Base-by-base conservation (phyloP, 2,113 vertebrate genomes). In the Fulica atra region DNA sequence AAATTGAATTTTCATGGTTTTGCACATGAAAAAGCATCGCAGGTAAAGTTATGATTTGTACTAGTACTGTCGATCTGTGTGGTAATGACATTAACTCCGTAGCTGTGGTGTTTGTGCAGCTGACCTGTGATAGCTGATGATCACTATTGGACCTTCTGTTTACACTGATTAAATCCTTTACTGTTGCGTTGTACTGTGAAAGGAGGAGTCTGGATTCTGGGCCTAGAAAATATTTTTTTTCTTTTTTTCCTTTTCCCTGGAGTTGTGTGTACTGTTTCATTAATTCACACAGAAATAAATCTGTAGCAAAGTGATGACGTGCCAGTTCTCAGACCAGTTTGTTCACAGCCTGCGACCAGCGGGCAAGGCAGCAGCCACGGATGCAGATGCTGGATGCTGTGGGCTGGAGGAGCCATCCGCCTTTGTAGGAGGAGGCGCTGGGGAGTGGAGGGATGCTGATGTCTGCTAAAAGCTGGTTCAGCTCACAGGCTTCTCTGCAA, bases 91-190 rank as follows among this genome's bases (percentile, higher is more conserved):
- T 94, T 96, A 90, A 84, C 63, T 86, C 65, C 1, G n/a, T 96
- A 77, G 94, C 70, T 95, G 53, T 86, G 95, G 68, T 96, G 84
- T 95, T 96, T 92, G 97, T 96, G 95, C 96, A 96, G 95, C 95
- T 95, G 93, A 94, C 95, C 82, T 86, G 94, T 94, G 85, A 92
- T 96, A 95, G 91, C 90, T 89, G 88, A 95, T 96, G 94, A 97
- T 95, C 97, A 95, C 92, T 91, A 59, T 95, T 91, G 92, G 94
- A 91, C 85, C 78, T 94, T 91, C 80, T 96, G 89, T 96, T 97
- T 92, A 91, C 91, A 95, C 95, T 90, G 93, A 92, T 76, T 96
- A 95, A 97, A 92, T 96, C 95, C 96, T 96, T 96, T 96, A 93
- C 94, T 96, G 91, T 89, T 94, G 95, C 50, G 0, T 89, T 77